Evolutionary conservation across 2,888 invertebrate genomes (phyloP).

Genomic region (Cerastis leucographa): DNA sequence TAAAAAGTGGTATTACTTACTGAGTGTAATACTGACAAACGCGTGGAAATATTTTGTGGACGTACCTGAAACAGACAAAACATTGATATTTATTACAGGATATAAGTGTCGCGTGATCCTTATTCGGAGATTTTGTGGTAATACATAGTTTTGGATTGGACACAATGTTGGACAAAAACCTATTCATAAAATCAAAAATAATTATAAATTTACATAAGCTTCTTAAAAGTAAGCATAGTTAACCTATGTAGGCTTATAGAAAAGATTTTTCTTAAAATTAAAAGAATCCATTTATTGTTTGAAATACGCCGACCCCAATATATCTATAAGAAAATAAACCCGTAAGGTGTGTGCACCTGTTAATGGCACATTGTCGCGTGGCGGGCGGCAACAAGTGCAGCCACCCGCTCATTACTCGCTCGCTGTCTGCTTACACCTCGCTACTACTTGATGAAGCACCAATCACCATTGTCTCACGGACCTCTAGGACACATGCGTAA

Average conservation of each 20-base stretch:
- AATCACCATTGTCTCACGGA: neutral
- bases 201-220: neutral
- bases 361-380: slow-evolving; percentile 41
- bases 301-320: neutral
- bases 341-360: slow-evolving; percentile 26
- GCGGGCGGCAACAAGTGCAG: slow-evolving; percentile 71
- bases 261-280: neutral
- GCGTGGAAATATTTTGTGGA: slow-evolving; percentile 34
- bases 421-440: slow-evolving; percentile 19
- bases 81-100: slow-evolving; percentile 55
- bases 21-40: slow-evolving; percentile 51
- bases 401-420: slow-evolving; percentile 57
- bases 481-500: neutral
- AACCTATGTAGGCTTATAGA: neutral
- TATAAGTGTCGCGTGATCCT: slow-evolving; percentile 7
- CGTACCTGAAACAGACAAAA: slow-evolving; percentile 72
- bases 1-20: slow-evolving; percentile 65
- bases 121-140: neutral
- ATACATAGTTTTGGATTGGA: too few relatives aligned
- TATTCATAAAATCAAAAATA: neutral
- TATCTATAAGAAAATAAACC: neutral
- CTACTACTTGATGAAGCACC: neutral
- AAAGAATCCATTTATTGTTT: neutral
- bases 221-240: neutral
- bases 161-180: too few relatives aligned